Conservation (phyloP, 2,888 invertebrate species). For the Pyrgus malvae region DNA sequence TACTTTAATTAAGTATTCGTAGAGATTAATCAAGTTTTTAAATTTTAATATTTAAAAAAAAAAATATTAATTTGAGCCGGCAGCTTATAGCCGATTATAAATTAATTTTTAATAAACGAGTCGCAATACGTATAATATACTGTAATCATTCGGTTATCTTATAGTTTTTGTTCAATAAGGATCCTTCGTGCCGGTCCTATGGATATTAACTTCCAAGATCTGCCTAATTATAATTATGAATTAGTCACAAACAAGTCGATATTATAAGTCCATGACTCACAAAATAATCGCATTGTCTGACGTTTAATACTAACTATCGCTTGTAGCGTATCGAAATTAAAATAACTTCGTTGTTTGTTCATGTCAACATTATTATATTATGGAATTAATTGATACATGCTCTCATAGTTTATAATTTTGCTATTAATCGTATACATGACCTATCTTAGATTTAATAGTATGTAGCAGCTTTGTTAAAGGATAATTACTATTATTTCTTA, state of each 20-base stretch:
- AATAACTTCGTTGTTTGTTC: constrained; percentile 2
- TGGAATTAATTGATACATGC: constrained; percentile 1
- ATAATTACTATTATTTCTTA: constrained; percentile 5
- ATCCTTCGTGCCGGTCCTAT: not conserved
- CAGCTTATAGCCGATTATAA: no score
- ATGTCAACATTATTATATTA: constrained; percentile 2
- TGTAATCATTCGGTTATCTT: no score
- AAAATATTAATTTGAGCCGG: no score
- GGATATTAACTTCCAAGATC: constrained; percentile 4
- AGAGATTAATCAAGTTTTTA: no score
- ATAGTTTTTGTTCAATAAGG: not conserved
- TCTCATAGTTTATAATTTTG: not conserved
- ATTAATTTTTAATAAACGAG: no score
- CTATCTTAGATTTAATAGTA: not conserved
- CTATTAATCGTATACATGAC: not conserved
- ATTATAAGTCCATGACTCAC: not conserved
- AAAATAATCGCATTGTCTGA: constrained; percentile 11
- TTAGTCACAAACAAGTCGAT: constrained; percentile 10
- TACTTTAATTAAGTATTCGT: no score
- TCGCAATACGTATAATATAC: no score
- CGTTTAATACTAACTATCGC: constrained; percentile 1
- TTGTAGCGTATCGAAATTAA: not conserved
- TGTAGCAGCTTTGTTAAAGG: not conserved
- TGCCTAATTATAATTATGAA: constrained; percentile 14
- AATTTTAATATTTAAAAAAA: no score